Conservation (phyloP, 2,797 vertebrate genomes). For the Platalea minor region DNA sequence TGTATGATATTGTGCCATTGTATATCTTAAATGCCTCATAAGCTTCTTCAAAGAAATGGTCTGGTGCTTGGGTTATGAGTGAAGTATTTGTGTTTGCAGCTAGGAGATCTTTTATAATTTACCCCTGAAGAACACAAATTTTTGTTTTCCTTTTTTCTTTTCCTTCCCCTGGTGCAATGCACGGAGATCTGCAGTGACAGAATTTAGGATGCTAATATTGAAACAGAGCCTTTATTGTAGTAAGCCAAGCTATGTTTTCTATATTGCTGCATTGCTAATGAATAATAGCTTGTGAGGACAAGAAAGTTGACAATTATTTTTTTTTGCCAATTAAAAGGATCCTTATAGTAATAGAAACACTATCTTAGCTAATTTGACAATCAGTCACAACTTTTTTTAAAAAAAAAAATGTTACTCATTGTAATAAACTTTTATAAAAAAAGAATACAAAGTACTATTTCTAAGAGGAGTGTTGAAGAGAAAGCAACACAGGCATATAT, state of each 20-base stretch:
- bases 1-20: slow-evolving; percentile 67
- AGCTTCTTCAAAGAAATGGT: slow-evolving; percentile 71
- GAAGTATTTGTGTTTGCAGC: slow-evolving; percentile 60
- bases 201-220: slow-evolving; percentile 43
- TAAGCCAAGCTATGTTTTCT: background rate
- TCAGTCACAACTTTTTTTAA: background rate
- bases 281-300: background rate
- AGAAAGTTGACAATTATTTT: background rate
- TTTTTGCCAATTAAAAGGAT: background rate
- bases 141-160: background rate
- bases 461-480: background rate
- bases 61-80: slow-evolving; percentile 59
- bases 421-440: background rate
- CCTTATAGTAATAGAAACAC: background rate
- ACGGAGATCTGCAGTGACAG: background rate
- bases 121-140: background rate
- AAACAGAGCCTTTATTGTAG: slow-evolving; percentile 17
- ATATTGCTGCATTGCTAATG: background rate
- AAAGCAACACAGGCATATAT: background rate
- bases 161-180: background rate
- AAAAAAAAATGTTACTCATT: slow-evolving; percentile 18
- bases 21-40: slow-evolving; percentile 69
- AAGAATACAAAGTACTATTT: background rate
- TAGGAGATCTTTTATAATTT: slow-evolving; percentile 32
- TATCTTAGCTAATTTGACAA: slow-evolving; percentile 48